A percentile compares a stretch with the other conserved stretches of the same genome.
Evolutionary conservation across 2,797 vertebrate genomes (phyloP).

Genomic region (Lycodopsis pacificus): DNA sequence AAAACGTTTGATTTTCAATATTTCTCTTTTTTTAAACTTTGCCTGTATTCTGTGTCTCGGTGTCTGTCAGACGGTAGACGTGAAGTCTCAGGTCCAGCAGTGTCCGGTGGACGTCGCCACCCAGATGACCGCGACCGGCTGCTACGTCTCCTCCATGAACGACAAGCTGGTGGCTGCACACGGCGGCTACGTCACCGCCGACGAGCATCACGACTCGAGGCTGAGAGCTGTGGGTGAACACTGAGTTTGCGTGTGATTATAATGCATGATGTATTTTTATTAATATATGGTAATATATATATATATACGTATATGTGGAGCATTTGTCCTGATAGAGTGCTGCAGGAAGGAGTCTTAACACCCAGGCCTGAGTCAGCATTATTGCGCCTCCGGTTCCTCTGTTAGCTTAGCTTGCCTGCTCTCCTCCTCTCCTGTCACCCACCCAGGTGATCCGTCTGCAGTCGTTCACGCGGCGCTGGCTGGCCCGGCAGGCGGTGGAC

Average conservation of each 20-base stretch:
- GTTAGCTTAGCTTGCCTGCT: no score
- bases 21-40: no score
- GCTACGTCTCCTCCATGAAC: conserved; percentile 87
- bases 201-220: conserved; percentile 82
- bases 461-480: conserved; percentile 86
- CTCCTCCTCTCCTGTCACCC: background rate
- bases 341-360: no score
- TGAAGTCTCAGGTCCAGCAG: conserved; percentile 85
- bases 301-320: background rate
- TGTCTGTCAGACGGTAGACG: conserved; percentile 74
- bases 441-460: conserved; percentile 89
- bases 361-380: no score
- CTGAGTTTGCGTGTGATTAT: background rate
- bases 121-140: conserved; percentile 91
- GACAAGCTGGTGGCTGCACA: conserved; percentile 87
- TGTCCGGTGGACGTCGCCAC: conserved; percentile 85
- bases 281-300: background rate
- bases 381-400: no score
- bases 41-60: background rate
- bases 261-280: background rate
- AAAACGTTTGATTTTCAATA: no score
- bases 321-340: background rate
- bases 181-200: conserved; percentile 87
- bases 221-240: conserved; percentile 87
- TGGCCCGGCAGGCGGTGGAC: conserved; percentile 80